These are phyloP conservation scores for Brachyhypopomus gauderio DNA, from an alignment of 2,113 vertebrate species.

Conservation along the genomic window DNA sequence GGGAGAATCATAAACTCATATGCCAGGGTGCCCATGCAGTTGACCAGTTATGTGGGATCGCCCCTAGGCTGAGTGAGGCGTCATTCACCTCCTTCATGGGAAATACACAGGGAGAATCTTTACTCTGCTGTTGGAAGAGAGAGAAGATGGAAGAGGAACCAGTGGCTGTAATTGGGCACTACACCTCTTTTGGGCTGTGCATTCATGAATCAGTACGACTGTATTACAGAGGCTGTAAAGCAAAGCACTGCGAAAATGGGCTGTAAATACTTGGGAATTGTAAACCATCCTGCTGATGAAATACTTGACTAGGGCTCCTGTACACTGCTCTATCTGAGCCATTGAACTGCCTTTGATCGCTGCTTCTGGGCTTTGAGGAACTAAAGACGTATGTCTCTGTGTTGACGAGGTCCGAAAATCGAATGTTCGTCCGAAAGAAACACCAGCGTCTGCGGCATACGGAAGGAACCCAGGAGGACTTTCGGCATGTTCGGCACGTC, in stretches of 20 bases:
- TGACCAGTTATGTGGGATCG: background rate
- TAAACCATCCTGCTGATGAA: slow-evolving; percentile 3
- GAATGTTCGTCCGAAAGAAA: slow-evolving; percentile 10
- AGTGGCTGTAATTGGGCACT: slow-evolving; percentile 60
- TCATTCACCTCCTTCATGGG: slow-evolving; percentile 28
- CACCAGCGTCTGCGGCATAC: slow-evolving; percentile 29
- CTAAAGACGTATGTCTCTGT: slow-evolving; percentile 7
- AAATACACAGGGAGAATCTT: slow-evolving; percentile 44
- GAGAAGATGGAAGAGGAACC: slow-evolving; percentile 50
- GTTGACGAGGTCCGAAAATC: slow-evolving; percentile 24
- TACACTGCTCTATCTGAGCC: background rate
- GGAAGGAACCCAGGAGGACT: slow-evolving; percentile 30
- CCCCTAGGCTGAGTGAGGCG: slow-evolving; percentile 8
- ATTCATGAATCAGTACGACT: slow-evolving; percentile 50
- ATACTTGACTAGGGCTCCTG: slow-evolving; percentile 18
- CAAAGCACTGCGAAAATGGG: slow-evolving; percentile 23
- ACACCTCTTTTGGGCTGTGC: slow-evolving; percentile 50
- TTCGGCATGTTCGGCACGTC: slow-evolving; percentile 9
- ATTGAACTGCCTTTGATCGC: slow-evolving; percentile 10
- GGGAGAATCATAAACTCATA: background rate
- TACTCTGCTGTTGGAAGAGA: slow-evolving; percentile 21
- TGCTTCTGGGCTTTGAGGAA: slow-evolving; percentile 12
- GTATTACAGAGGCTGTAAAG: slow-evolving; percentile 55
- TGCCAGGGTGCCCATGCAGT: background rate
- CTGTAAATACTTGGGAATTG: slow-evolving; percentile 54